Evolutionary conservation across 2,113 vertebrate genomes (phyloP).

Genomic region (Verasper variegatus): DNA sequence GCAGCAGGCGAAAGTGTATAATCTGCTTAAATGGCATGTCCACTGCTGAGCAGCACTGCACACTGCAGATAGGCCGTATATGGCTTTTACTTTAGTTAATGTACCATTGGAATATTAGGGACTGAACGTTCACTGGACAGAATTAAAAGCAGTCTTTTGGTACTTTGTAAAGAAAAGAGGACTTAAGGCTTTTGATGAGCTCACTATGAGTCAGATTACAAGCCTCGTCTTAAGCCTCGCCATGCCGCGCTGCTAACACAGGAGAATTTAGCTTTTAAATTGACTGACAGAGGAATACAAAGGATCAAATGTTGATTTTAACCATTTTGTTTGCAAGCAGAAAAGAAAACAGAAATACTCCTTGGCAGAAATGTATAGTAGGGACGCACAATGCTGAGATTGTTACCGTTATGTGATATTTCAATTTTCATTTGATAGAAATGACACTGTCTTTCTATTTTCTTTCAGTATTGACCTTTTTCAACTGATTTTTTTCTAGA

Average conservation of each 20-base stretch:
- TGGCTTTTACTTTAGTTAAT: conserved; percentile 46
- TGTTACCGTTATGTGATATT: not conserved
- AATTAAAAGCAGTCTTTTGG: conserved; percentile 44
- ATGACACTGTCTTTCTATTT: not conserved
- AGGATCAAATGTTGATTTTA: conserved; percentile 4
- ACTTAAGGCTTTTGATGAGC: conserved; percentile 48
- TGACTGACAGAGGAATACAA: conserved; percentile 10
- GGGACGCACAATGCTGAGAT: not conserved
- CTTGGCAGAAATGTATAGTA: not conserved
- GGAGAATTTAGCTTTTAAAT: conserved; percentile 6
- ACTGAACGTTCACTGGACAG: conserved; percentile 28
- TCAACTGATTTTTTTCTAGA: not conserved
- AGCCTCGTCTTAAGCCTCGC: conserved; percentile 20
- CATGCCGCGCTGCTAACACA: not conserved
- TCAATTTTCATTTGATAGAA: not conserved
- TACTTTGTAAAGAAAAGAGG: conserved; percentile 24
- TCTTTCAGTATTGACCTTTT: not conserved
- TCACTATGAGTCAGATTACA: conserved; percentile 39
- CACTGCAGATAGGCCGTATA: conserved; percentile 33
- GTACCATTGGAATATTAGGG: conserved; percentile 38
- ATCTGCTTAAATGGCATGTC: conserved; percentile 64
- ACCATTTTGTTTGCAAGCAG: conserved; percentile 6
- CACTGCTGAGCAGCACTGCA: conserved; percentile 34
- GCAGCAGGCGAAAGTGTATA: conserved; percentile 44
- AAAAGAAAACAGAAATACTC: not conserved